Conservation (phyloP, 2,888 invertebrate genomes). For the Spisula subtruncata region DNA sequence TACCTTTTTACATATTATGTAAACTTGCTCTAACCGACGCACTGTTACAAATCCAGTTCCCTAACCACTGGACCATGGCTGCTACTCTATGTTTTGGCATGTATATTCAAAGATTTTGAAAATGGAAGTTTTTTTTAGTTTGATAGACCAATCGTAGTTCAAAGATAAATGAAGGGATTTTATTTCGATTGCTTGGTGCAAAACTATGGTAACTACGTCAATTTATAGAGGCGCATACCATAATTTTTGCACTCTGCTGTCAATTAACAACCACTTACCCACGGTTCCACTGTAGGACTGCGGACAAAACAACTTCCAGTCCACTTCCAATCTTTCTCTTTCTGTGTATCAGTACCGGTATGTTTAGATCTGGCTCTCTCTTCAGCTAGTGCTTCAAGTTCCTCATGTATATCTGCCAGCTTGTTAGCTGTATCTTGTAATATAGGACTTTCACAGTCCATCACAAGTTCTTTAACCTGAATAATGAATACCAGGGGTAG, state of each 20-base stretch:
- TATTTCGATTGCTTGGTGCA: no score
- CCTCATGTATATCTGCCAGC: slow-evolving; percentile 65
- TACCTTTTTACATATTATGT: no score
- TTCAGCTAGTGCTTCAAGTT: slow-evolving; percentile 62
- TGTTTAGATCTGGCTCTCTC: slow-evolving; percentile 22
- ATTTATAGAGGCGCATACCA: no score
- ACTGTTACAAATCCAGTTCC: neutral
- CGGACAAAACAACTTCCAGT: slow-evolving; percentile 85
- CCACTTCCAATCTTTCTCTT: slow-evolving; percentile 83
- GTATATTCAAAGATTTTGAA: no score
- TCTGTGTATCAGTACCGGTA: slow-evolving; percentile 19
- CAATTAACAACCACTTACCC: slow-evolving; percentile 88
- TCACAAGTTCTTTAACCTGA: slow-evolving; percentile 92
- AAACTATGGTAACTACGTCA: no score
- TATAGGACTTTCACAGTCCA: slow-evolving; percentile 94
- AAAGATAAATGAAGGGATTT: no score
- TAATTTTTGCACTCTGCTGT: no score
- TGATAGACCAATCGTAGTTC: no score
- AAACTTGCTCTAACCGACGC: neutral
- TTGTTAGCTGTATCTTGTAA: slow-evolving; percentile 93
- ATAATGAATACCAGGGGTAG: no score
- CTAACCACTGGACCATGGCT: neutral
- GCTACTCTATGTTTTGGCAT: no score
- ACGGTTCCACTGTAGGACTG: slow-evolving; percentile 90
- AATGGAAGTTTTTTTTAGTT: no score